Evolutionary conservation across 37 sponge, comb jelly and placozoan genomes (phyloP).

Genomic region (Corticium candelabrum): DNA sequence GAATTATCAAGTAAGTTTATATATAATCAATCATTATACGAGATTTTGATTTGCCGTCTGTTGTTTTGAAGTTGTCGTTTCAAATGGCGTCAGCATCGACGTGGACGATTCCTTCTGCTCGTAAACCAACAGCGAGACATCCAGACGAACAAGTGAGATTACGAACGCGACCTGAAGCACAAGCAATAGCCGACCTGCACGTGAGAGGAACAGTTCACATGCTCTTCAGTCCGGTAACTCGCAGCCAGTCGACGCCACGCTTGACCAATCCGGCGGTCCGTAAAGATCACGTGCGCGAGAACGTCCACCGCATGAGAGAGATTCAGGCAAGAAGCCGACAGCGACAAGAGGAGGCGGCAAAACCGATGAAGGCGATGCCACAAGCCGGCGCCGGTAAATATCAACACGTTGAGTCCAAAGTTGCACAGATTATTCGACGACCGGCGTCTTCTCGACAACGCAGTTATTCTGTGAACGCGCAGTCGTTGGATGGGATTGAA

Average conservation of each 20-base stretch:
- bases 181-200: not conserved
- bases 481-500: too few relatives aligned
- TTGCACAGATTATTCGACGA: slow-evolving; percentile 17
- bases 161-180: not conserved
- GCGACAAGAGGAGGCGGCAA: slow-evolving; percentile 15
- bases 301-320: slow-evolving; percentile 18
- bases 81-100: not conserved
- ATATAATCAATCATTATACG: too few relatives aligned
- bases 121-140: not conserved
- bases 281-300: slow-evolving; percentile 23
- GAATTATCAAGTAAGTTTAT: too few relatives aligned
- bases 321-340: slow-evolving; percentile 8
- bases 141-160: not conserved
- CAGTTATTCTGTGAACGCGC: too few relatives aligned
- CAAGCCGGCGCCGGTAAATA: slow-evolving; percentile 28
- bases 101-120: slow-evolving; percentile 11
- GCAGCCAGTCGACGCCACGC: not conserved
- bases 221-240: not conserved
- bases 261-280: not conserved
- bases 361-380: slow-evolving; percentile 7
- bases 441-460: not conserved
- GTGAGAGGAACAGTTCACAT: not conserved
- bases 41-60: too few relatives aligned
- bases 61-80: too few relatives aligned
- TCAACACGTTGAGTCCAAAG: slow-evolving; percentile 40